Evolutionary conservation across 2,113 vertebrate genomes (phyloP).

Genomic region (Gila orcuttii): DNA sequence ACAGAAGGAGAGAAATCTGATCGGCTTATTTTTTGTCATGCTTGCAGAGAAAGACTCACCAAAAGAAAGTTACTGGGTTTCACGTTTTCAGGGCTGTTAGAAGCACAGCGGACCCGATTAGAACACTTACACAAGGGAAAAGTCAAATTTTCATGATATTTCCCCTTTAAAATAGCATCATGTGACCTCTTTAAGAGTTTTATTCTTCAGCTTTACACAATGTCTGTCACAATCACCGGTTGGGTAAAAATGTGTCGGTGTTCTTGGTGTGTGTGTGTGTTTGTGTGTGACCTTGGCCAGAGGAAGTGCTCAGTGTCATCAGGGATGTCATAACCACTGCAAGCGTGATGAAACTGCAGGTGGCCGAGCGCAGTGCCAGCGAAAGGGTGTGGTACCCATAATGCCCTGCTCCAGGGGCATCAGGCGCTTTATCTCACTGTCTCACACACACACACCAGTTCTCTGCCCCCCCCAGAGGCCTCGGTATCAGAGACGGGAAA

Average conservation of each 20-base stretch:
- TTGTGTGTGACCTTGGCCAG: slow-evolving; percentile 40
- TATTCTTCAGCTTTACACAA: too few species aligned
- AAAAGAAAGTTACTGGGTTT: too few species aligned
- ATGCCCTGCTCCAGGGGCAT: slow-evolving; percentile 31
- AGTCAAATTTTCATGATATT: too few species aligned
- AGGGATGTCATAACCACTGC: slow-evolving; percentile 55
- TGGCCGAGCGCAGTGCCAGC: slow-evolving; percentile 48
- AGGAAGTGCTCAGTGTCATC: slow-evolving; percentile 56
- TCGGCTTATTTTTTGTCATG: accelerated
- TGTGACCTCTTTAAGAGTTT: too few species aligned
- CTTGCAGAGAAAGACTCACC: too few species aligned
- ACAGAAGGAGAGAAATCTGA: too few species aligned
- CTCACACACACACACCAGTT: slow-evolving; percentile 55
- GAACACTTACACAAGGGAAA: too few species aligned
- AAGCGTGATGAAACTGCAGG: slow-evolving; percentile 55
- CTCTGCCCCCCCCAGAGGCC: slow-evolving; percentile 55
- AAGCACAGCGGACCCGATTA: too few species aligned
- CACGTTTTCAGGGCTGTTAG: too few species aligned
- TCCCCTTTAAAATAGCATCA: too few species aligned
- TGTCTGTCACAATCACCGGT: not conserved
- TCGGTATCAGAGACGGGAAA: slow-evolving; percentile 52
- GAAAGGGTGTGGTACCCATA: slow-evolving; percentile 49
- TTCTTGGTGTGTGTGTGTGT: not conserved
- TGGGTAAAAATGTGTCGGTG: not conserved
- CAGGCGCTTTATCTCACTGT: slow-evolving; percentile 65